phyloP scores from a whole-genome alignment of 2,113 vertebrate genomes.

The Cavia porcellus region DNA sequence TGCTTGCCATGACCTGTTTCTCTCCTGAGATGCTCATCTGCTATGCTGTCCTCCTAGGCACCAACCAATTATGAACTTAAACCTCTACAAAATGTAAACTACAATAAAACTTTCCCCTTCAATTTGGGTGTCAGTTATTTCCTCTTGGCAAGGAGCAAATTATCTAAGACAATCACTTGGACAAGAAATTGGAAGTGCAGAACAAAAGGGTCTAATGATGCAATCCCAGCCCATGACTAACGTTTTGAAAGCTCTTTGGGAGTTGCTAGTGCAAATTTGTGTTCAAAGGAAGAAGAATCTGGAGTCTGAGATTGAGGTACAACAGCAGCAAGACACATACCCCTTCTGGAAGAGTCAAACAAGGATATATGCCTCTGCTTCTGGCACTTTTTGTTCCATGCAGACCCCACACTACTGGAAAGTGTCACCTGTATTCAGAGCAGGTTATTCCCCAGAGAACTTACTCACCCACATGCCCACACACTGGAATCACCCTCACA shows the following conservation, averaged over 20 bases:
- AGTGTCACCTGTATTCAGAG: background rate
- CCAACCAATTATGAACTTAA: background rate
- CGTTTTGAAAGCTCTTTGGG: too few species aligned
- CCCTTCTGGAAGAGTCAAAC: background rate
- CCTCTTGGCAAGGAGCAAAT: background rate
- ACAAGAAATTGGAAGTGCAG: background rate
- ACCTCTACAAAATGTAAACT: background rate
- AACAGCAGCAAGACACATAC: background rate
- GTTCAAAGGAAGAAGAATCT: background rate
- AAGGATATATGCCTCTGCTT: fast-evolving
- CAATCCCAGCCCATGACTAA: too few species aligned
- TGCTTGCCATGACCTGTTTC: background rate
- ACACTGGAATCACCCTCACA: background rate
- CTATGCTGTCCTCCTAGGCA: background rate
- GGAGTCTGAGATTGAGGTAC: background rate
- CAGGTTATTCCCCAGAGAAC: too few species aligned
- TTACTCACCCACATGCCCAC: background rate
- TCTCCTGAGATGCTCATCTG: background rate
- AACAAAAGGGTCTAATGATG: background rate
- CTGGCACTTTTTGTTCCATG: background rate
- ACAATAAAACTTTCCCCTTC: background rate
- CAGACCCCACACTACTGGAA: background rate
- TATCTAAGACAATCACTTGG: background rate
- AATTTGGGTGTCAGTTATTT: background rate
- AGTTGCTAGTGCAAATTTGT: background rate